phyloP scores from a whole-genome alignment of 1,140 invertebrate genomes.

The Pseudoatta argentina region DNA sequence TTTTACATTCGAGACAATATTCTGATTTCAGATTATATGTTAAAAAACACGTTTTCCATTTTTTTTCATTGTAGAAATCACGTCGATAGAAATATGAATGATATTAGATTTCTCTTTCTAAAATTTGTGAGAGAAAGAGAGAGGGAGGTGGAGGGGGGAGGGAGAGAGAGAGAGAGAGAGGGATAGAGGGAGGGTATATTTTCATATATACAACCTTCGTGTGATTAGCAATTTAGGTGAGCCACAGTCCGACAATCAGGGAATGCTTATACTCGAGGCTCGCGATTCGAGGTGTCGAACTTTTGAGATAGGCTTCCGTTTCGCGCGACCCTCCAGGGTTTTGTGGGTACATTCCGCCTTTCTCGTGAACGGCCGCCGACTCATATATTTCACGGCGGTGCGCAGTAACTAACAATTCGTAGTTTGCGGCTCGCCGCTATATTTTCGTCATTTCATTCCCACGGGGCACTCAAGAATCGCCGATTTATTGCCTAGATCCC shows the following conservation, averaged over 20 bases:
- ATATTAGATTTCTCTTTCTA: background rate
- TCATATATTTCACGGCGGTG: slow-evolving; percentile 75
- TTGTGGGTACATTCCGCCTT: slow-evolving; percentile 76
- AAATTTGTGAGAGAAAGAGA: background rate
- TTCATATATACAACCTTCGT: background rate
- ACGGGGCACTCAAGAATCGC: slow-evolving; percentile 67
- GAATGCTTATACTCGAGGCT: slow-evolving; percentile 35
- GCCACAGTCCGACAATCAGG: background rate
- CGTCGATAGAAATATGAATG: background rate
- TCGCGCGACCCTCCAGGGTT: slow-evolving; percentile 58
- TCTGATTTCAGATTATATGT: background rate
- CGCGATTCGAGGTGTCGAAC: slow-evolving; percentile 65
- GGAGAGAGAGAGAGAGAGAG: background rate
- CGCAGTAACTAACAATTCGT: slow-evolving; percentile 81
- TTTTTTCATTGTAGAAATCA: background rate
- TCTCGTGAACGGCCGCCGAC: slow-evolving; percentile 72
- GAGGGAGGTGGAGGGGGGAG: background rate
- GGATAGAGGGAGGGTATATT: too few species aligned
- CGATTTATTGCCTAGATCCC: slow-evolving; percentile 67
- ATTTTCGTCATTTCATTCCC: slow-evolving; percentile 80
- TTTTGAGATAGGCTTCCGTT: slow-evolving; percentile 66
- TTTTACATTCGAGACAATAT: slow-evolving; percentile 36
- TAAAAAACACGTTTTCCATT: background rate
- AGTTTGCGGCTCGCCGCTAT: slow-evolving; percentile 78
- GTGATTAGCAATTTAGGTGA: slow-evolving; percentile 35